phyloP scores from a whole-genome alignment of 2,113 vertebrate genomes.

The Sorex araneus region DNA sequence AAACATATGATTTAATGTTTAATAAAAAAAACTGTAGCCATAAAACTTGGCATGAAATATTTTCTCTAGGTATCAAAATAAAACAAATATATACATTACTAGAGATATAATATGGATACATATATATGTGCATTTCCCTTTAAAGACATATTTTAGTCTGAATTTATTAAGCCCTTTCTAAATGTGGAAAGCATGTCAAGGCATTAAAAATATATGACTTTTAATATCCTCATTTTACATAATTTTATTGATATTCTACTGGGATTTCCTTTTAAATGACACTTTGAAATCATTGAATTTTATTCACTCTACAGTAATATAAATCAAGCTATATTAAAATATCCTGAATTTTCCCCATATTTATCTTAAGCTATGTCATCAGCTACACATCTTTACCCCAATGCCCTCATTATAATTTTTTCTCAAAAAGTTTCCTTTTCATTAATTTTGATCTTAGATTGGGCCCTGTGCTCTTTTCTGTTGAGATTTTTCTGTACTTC shows the following conservation, averaged over 20 bases:
- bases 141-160: neutral
- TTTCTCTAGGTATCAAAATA: conserved; percentile 29
- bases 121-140: neutral
- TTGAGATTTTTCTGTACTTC: conserved; percentile 21
- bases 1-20: neutral
- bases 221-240: conserved; percentile 7
- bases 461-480: neutral
- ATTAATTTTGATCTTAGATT: conserved; percentile 21
- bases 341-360: neutral
- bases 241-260: neutral
- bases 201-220: neutral
- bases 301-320: neutral
- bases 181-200: neutral
- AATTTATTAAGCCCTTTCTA: conserved; percentile 29
- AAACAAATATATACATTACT: conserved; percentile 4
- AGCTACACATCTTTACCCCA: neutral
- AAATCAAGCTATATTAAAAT: conserved; percentile 33
- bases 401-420: neutral
- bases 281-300: conserved; percentile 1
- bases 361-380: neutral
- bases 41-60: neutral
- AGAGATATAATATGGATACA: neutral
- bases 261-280: conserved; percentile 1
- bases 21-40: neutral
- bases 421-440: conserved; percentile 42